A percentile compares a stretch with the other conserved stretches of the same genome.
phyloP scores from a whole-genome alignment of 2,113 vertebrate genomes.

The Dicaeum eximium region DNA sequence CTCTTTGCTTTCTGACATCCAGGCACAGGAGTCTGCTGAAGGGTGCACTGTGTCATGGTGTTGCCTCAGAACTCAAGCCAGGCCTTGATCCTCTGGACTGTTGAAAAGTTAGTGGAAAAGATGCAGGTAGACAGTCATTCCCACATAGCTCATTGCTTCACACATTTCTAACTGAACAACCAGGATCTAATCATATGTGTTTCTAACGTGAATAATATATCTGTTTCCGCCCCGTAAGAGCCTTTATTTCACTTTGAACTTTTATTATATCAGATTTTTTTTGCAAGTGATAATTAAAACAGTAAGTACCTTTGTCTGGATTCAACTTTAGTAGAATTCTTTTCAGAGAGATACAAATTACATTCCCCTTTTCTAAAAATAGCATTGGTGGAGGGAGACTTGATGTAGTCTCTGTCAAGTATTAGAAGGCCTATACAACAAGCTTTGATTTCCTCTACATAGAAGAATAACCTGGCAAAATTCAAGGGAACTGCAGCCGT shows the following conservation, averaged over 20 bases:
- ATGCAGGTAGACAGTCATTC: not conserved
- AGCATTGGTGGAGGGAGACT: not conserved
- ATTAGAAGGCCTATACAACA: not conserved
- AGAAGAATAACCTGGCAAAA: constrained; percentile 30
- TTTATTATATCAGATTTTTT: not conserved
- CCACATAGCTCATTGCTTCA: not conserved
- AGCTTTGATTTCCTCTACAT: constrained; percentile 29
- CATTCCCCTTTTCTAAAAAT: constrained; percentile 6
- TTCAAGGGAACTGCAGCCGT: not conserved
- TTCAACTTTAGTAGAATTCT: constrained; percentile 21
- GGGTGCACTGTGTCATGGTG: not conserved
- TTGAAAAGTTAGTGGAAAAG: not conserved
- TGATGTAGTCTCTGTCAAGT: not conserved
- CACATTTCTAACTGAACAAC: not conserved
- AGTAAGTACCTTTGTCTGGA: constrained; percentile 52
- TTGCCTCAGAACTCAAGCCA: not conserved
- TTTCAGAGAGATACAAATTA: constrained; percentile 29
- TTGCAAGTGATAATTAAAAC: constrained; percentile 43
- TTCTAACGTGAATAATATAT: not conserved
- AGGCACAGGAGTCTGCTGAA: not conserved
- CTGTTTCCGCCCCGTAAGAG: not conserved
- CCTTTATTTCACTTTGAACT: constrained; percentile 41
- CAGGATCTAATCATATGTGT: not conserved
- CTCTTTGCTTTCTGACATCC: not conserved
- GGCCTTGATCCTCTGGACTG: not conserved